A percentile compares a stretch with the other conserved stretches of the same genome.
phyloP scores from a whole-genome alignment of 2,113 vertebrate genomes.

The Mesitornis unicolor region DNA sequence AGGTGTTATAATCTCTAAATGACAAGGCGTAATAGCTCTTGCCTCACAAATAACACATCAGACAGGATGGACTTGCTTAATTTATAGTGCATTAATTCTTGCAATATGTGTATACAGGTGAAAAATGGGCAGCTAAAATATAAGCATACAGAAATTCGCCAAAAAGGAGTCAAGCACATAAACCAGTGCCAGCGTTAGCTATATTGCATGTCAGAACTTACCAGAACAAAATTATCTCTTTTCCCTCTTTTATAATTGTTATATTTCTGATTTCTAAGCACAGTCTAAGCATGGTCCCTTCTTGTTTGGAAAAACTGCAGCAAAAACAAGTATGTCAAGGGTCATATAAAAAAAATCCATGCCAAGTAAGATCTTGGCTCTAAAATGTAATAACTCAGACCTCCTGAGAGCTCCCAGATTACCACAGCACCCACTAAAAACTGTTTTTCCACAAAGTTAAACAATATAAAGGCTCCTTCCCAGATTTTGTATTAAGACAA shows the following conservation, averaged over 20 bases:
- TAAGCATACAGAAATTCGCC: neutral
- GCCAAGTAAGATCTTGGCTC: neutral
- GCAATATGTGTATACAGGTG: neutral
- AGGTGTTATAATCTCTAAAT: constrained; percentile 4
- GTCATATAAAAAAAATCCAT: neutral
- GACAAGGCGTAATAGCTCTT: neutral
- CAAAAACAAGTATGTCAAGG: constrained; percentile 32
- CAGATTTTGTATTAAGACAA: neutral
- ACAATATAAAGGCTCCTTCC: neutral
- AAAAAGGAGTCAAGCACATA: neutral
- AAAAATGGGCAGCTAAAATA: neutral
- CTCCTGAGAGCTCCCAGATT: neutral
- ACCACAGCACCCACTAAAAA: neutral
- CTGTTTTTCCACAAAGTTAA: neutral
- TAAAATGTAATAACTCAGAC: neutral
- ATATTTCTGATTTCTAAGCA: neutral
- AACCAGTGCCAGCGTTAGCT: neutral
- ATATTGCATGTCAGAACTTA: neutral
- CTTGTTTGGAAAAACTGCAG: constrained; percentile 3
- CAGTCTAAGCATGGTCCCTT: neutral
- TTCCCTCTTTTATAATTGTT: neutral
- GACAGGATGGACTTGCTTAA: neutral
- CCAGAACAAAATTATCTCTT: neutral
- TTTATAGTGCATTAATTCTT: neutral
- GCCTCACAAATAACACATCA: neutral